Evolutionary conservation across 2,888 invertebrate genomes (phyloP).

Genomic region (Pollenia labialis): DNA sequence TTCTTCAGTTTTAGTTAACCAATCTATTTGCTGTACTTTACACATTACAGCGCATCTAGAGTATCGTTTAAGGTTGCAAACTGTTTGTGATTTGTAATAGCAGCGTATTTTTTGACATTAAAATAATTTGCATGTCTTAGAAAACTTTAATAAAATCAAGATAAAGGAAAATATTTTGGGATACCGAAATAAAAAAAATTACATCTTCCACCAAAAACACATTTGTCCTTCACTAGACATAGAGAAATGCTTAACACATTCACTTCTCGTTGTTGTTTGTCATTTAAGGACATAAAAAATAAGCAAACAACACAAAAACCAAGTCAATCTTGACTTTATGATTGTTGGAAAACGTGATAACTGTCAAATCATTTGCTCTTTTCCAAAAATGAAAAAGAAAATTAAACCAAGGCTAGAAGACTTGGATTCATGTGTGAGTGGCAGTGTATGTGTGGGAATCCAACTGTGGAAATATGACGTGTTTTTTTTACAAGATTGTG

Average conservation of each 20-base stretch:
- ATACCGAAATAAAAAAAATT: too few species aligned
- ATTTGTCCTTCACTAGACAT: neutral
- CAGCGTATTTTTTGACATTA: too few species aligned
- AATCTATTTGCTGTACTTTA: too few species aligned
- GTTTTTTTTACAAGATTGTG: neutral
- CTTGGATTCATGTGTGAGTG: neutral
- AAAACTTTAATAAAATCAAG: too few species aligned
- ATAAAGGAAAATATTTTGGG: too few species aligned
- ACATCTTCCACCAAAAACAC: too few species aligned
- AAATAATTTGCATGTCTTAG: too few species aligned
- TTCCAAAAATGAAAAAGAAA: neutral
- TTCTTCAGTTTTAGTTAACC: too few species aligned
- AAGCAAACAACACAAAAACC: conserved; percentile 7
- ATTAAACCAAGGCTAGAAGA: conserved; percentile 3
- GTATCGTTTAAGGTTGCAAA: too few species aligned
- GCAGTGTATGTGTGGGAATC: neutral
- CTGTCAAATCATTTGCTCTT: conserved; percentile 78
- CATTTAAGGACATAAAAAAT: neutral
- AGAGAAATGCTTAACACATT: conserved; percentile 21
- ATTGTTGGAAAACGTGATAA: conserved; percentile 70
- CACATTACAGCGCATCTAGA: too few species aligned
- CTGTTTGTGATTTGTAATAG: too few species aligned
- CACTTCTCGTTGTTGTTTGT: neutral
- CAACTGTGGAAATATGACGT: conserved; percentile 29
- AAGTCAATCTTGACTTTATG: conserved; percentile 56